A percentile compares a stretch with the other conserved stretches of the same genome.
phyloP scores from a whole-genome alignment of 2,888 invertebrate genomes.

The Oxytorus armatus region DNA sequence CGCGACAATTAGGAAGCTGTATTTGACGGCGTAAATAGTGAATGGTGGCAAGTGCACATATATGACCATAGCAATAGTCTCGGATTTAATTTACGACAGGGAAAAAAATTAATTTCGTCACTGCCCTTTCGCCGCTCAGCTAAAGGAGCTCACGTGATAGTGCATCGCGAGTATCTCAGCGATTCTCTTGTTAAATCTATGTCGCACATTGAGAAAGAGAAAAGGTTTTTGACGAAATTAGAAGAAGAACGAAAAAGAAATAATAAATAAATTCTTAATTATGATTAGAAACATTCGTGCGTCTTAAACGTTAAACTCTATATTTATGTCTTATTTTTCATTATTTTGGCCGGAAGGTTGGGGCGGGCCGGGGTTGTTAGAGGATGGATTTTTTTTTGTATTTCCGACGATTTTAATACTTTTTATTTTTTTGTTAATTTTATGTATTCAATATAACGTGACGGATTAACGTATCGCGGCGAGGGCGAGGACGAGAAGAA shows the following conservation, averaged over 20 bases:
- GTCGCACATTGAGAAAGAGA: too few species aligned
- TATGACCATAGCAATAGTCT: neutral
- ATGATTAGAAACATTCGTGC: neutral
- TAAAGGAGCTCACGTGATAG: too few species aligned
- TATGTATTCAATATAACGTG: constrained; percentile 44
- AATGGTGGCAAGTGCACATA: neutral
- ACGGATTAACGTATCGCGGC: constrained; percentile 60
- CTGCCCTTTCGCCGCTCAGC: too few species aligned
- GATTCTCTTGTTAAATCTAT: too few species aligned
- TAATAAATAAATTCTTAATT: too few species aligned
- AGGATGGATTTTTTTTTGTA: constrained; percentile 28
- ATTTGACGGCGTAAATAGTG: neutral
- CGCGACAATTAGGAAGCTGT: neutral
- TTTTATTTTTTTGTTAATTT: constrained; percentile 41
- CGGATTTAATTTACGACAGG: neutral
- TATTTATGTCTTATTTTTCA: neutral
- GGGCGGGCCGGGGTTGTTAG: neutral
- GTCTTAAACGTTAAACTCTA: neutral
- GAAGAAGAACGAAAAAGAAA: too few species aligned
- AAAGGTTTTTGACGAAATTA: too few species aligned
- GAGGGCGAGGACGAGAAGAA: constrained; percentile 50
- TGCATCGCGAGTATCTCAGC: too few species aligned
- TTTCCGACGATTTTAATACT: constrained; percentile 28
- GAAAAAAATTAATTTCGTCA: neutral
- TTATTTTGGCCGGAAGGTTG: constrained; percentile 11